Evolutionary conservation across 2,113 vertebrate genomes (phyloP).

Genomic region (Hydrochoerus hydrochaeris): DNA sequence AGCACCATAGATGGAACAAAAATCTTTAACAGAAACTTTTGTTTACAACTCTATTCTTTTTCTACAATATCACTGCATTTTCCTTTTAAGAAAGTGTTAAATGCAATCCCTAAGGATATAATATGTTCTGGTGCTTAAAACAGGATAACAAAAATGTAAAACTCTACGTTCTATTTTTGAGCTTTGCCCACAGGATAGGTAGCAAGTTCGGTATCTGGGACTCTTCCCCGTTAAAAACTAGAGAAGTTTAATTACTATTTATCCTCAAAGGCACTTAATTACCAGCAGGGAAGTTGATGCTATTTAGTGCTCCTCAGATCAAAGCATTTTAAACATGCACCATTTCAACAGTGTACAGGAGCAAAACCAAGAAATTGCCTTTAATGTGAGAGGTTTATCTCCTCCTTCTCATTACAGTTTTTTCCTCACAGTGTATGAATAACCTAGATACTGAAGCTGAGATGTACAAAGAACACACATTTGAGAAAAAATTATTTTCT

Average conservation of each 20-base stretch:
- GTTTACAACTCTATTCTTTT: background rate
- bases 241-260: constrained; percentile 54
- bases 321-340: constrained; percentile 38
- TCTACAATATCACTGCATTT: constrained; percentile 27
- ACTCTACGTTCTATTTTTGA: constrained; percentile 49
- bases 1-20: constrained; percentile 6
- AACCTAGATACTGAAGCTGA: constrained; percentile 52
- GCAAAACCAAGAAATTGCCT: background rate
- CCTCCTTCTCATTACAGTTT: accelerated
- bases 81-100: background rate
- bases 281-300: background rate
- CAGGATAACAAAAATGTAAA: background rate
- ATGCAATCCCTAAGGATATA: constrained; percentile 44
- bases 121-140: constrained; percentile 1
- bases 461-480: background rate
- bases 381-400: background rate
- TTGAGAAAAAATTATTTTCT: constrained; percentile 46
- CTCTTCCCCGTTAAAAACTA: background rate
- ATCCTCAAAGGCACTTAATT: constrained; percentile 44
- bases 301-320: constrained; percentile 15
- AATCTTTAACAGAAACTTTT: constrained; percentile 53
- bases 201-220: constrained; percentile 5
- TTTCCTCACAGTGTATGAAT: background rate
- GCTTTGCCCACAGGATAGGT: background rate
- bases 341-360: background rate